Conservation (phyloP, 2,888 invertebrate genomes). For the Apamea sordens region DNA sequence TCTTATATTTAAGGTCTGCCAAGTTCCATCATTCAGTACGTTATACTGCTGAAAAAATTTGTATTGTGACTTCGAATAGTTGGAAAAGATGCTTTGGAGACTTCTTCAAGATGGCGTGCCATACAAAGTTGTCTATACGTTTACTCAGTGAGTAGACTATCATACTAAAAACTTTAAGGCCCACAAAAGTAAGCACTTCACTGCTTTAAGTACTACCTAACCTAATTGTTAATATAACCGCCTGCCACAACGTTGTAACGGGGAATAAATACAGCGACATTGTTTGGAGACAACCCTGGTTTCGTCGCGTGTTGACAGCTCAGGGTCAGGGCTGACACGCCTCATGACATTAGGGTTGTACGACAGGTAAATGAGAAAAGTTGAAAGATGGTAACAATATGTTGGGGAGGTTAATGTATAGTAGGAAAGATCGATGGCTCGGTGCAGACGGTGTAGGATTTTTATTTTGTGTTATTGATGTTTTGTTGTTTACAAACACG, state of each 20-base stretch:
- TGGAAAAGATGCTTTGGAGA: neutral
- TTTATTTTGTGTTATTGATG: neutral
- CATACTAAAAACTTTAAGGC: constrained; percentile 16
- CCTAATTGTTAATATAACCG: constrained; percentile 32
- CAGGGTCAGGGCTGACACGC: constrained; percentile 53
- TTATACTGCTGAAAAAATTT: no score
- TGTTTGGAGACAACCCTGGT: constrained; percentile 52
- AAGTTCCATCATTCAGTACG: neutral
- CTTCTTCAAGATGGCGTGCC: neutral
- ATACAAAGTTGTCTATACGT: neutral
- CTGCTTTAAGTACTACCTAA: constrained; percentile 14
- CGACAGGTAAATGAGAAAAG: constrained; percentile 8
- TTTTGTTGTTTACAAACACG: neutral
- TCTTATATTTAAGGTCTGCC: neutral
- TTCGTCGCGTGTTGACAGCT: constrained; percentile 57
- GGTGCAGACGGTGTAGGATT: neutral
- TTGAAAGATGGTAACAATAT: constrained; percentile 16
- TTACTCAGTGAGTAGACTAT: neutral
- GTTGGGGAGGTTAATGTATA: neutral
- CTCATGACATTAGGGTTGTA: constrained; percentile 37
- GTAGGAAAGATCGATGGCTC: neutral
- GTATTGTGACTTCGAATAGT: no score
- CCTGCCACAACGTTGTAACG: constrained; percentile 44
- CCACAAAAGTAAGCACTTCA: neutral
- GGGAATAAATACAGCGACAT: constrained; percentile 52